phyloP scores from a whole-genome alignment of 2,113 vertebrate genomes.

The Phyllopteryx taeniolatus region DNA sequence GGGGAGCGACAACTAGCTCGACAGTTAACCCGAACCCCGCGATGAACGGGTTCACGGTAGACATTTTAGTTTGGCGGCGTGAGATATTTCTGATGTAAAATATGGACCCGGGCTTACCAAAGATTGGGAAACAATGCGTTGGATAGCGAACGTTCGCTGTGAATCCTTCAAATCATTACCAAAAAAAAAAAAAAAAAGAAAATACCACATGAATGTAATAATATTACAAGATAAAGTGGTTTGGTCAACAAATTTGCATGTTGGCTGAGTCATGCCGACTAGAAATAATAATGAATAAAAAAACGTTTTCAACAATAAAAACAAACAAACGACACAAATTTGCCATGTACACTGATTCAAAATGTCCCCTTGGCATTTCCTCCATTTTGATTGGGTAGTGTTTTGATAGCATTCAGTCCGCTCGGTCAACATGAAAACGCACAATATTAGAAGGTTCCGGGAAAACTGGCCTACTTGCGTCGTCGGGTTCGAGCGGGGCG shows the following conservation, averaged over 20 bases:
- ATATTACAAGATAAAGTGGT: background rate
- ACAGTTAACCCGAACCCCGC: too few relatives aligned
- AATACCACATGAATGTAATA: too few relatives aligned
- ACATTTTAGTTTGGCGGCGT: too few relatives aligned
- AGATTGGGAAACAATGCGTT: too few relatives aligned
- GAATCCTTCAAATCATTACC: background rate
- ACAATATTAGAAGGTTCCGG: background rate
- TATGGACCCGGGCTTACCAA: too few relatives aligned
- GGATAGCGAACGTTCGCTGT: background rate
- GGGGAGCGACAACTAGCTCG: too few relatives aligned
- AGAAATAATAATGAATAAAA: background rate
- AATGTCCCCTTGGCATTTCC: background rate
- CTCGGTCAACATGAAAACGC: background rate
- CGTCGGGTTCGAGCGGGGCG: constrained; percentile 28
- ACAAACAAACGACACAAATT: background rate
- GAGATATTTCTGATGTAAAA: too few relatives aligned
- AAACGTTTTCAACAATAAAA: background rate
- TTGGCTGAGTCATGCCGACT: background rate
- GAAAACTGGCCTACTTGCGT: constrained; percentile 11
- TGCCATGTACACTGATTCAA: background rate
- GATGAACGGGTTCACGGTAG: too few relatives aligned
- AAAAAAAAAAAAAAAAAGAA: background rate
- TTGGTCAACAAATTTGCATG: background rate
- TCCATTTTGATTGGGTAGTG: background rate
- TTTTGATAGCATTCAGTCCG: background rate